phyloP scores from a whole-genome alignment of 2,888 invertebrate species.

The Clostera curtula region DNA sequence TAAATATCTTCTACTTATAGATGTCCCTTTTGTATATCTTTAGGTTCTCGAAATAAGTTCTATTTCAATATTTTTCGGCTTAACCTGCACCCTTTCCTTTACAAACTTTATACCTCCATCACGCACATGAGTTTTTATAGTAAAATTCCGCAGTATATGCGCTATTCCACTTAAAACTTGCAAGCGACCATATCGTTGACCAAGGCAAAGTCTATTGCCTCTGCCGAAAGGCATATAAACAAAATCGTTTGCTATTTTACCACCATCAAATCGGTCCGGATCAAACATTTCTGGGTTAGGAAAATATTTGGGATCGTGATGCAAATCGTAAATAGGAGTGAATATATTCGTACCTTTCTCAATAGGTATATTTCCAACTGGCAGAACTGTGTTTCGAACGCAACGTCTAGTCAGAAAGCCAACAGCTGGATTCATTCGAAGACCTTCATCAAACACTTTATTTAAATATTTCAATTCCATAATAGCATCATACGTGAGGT shows the following conservation, averaged over 20 bases:
- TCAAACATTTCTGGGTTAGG: constrained; percentile 55
- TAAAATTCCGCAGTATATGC: constrained; percentile 31
- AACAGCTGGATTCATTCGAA: constrained; percentile 45
- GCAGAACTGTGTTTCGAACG: constrained; percentile 33
- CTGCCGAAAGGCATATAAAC: constrained; percentile 59
- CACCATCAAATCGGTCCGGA: constrained; percentile 47
- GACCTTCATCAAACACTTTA: constrained; percentile 34
- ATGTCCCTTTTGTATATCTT: too few species aligned
- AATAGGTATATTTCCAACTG: constrained; percentile 42
- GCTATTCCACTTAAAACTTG: constrained; percentile 34
- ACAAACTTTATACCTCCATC: constrained; percentile 28
- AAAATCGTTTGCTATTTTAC: constrained; percentile 26
- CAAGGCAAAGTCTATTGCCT: constrained; percentile 58
- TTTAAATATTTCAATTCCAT: constrained; percentile 39
- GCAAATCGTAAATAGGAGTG: constrained; percentile 42
- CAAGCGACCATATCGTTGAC: constrained; percentile 38
- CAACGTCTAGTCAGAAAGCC: constrained; percentile 35
- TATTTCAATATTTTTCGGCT: constrained; percentile 31
- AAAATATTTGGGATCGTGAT: constrained; percentile 53
- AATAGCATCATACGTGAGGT: constrained; percentile 21
- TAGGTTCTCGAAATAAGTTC: constrained; percentile 27
- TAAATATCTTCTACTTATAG: too few species aligned
- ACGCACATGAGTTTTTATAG: constrained; percentile 23
- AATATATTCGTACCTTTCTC: constrained; percentile 39
- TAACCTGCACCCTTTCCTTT: constrained; percentile 33